Base-by-base conservation (phyloP, 1,140 invertebrate species). In the Eciton burchellii region DNA sequence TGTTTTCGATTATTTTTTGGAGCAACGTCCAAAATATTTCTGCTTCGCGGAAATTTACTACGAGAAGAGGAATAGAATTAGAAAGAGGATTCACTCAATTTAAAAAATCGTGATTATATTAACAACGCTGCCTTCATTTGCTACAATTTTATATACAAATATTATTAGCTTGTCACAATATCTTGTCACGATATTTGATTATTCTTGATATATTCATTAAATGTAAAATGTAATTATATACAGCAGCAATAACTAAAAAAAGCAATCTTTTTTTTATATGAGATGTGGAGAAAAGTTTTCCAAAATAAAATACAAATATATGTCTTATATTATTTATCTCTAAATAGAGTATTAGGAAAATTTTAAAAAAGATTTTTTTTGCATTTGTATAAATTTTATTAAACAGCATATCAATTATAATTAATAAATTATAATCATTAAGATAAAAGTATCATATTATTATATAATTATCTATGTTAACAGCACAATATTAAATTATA, bases 361-460 rank as follows among this genome's bases (percentile, higher is more conserved):
- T 65, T 62, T 5, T 47, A 1, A 21, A 65, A 21, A 14, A 76
- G 14, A 65, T 45, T 52, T 45, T 9, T 41, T 26, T 49, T 35
- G 52, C 35, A 21, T 52, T 79, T 29, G 49, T 79, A 79, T 43
- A 79, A 79, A 79, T 56, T 79, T 79, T 79, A 79, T 77, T 77
- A 77, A 68, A 68, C 52, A 54, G 3, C 6, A 68, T 57, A 57
- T 43, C 16, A 56, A 68, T 54, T 76, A 76, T 76, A 63, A 76
- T 62, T 47, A 76, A 65, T 52, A 79, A 68, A 56, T 79, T 79
- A 57, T 12, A 62, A 66, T 52, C 24, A 12, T 12, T 24, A 41
- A 45, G 35, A 56, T 57, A 57, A 12, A 43, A 68, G 41, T 68
- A n/a, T 45, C 47, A 43, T 79, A 79, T 19, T 3, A 35, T 35